Percentiles rank a stretch among this genome's conserved stretches.
Evolutionary conservation across 35 echinoderm and acorn worm genomes (phyloP).

Genomic region (Strongylocentrotus purpuratus): DNA sequence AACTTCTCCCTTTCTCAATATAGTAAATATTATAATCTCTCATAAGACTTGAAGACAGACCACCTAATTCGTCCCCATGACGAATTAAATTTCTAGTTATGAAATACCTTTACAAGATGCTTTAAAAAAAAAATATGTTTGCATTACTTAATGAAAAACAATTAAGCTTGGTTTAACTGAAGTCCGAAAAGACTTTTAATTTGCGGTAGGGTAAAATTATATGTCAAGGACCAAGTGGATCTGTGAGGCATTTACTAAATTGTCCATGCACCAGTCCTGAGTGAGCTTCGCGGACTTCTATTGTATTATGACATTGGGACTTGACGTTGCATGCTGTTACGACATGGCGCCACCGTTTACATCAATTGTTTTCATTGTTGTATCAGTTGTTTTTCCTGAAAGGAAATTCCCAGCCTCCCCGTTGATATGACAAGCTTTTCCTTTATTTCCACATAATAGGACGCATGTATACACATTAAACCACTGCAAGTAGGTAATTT

Average conservation of each 20-base stretch:
- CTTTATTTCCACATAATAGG: conserved; percentile 5
- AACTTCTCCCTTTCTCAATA: too few relatives aligned
- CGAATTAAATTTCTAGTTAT: too few relatives aligned
- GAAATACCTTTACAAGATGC: too few relatives aligned
- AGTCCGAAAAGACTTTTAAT: not conserved
- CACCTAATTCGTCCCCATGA: too few relatives aligned
- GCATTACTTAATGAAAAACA: not conserved
- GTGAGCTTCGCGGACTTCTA: not conserved
- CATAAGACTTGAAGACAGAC: too few relatives aligned
- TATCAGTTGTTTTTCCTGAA: conserved; percentile 4
- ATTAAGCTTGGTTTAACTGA: not conserved
- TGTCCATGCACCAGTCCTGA: not conserved
- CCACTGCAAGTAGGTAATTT: not conserved
- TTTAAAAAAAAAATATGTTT: too few relatives aligned
- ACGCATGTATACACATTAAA: not conserved
- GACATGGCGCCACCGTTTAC: not conserved
- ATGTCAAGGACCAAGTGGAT: not conserved
- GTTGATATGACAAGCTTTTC: not conserved
- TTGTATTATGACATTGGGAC: not conserved
- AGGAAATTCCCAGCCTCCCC: conserved; percentile 7
- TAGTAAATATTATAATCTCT: too few relatives aligned
- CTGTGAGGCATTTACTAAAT: not conserved
- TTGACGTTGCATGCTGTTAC: not conserved
- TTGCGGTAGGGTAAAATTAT: not conserved
- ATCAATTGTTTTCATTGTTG: conserved; percentile 6